Conservation (phyloP, 2,888 invertebrate species). For the Colostygia pectinataria region DNA sequence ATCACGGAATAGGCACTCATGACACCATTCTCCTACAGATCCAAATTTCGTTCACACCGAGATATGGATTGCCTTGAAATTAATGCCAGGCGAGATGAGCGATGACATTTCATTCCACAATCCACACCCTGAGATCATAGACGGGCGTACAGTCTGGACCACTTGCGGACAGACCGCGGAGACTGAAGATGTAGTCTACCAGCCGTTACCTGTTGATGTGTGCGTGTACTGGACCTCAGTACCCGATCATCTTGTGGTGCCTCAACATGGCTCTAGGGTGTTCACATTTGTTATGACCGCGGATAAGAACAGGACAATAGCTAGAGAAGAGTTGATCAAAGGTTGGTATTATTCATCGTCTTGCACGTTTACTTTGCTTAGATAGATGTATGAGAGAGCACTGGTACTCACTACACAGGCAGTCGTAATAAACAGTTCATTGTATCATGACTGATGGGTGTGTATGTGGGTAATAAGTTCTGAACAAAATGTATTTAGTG, state of each 20-base stretch:
- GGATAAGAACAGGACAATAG: slow-evolving; percentile 75
- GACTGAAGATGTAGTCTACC: slow-evolving; percentile 64
- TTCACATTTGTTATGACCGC: slow-evolving; percentile 81
- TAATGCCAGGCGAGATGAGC: slow-evolving; percentile 67
- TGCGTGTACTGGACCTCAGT: slow-evolving; percentile 78
- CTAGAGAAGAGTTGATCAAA: slow-evolving; percentile 66
- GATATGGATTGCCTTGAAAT: slow-evolving; percentile 73
- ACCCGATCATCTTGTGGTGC: slow-evolving; percentile 73
- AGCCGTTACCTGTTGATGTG: slow-evolving; percentile 62
- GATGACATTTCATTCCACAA: slow-evolving; percentile 65
- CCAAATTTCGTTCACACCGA: slow-evolving; percentile 71
- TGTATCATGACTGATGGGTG: no score
- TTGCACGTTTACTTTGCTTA: no score
- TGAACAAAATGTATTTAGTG: slow-evolving; percentile 48
- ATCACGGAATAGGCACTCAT: no score
- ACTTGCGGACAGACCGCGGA: slow-evolving; percentile 69
- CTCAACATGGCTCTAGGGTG: slow-evolving; percentile 69
- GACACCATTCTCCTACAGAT: slow-evolving; percentile 50
- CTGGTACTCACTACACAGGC: no score
- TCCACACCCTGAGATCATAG: slow-evolving; percentile 64
- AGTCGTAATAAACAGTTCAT: no score
- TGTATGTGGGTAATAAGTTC: no score
- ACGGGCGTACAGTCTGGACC: slow-evolving; percentile 63
- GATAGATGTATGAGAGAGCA: no score
- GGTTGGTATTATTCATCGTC: slow-evolving; percentile 43